Base-by-base conservation (phyloP, 2,113 vertebrate species). In the Podilymbus podiceps region DNA sequence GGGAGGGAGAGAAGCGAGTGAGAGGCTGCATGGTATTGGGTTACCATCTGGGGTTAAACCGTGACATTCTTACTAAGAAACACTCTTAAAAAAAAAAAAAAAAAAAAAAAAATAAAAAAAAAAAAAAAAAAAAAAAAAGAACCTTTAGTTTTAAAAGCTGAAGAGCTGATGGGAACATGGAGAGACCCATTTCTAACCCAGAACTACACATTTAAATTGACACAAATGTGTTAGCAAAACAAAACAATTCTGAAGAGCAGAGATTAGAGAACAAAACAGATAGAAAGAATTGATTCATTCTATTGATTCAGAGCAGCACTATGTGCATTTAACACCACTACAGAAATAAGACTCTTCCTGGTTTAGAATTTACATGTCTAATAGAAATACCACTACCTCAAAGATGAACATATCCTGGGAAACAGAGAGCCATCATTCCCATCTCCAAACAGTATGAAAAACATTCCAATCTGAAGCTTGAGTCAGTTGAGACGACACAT, bases 181-280 rank as follows among this genome's bases (percentile, higher is more conserved):
- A 40, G 14, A 12, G 24, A 9, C 22, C 30, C 19, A 38, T 40
- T 90, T 62, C 53, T 66, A 76, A 73, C 22, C 27, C n/a, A 69
- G 47, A 88, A 76, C 58, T 33, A 52, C 74, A 68, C 40, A 50
- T 12, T 55, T 64, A 20, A 83, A 78, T 38, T 60, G 66, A 56
- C 60, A 89, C 12, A 10, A 46, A 38, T 2, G 7, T 74, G 66
- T 66, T 69, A 88, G 42, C 81, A 90, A 95, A 96, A 69, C 69
- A 86, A 93, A 94, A 79, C 72, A 80, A 80, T 62, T 85, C 67
- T 85, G 84, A 81, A 90, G 79, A 91, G 42, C 21, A 66, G 71
- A 88, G 47, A 76, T 76, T 72, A 88, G 53, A 46, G 49, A 83
- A 69, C 1, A 9, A 71, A 85, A 82, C 44, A 81, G 83, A 74